Percentiles rank a stretch among this genome's conserved stretches.
Conservation (phyloP, 2,888 invertebrate species). For the Ophioninae sp. region DNA sequence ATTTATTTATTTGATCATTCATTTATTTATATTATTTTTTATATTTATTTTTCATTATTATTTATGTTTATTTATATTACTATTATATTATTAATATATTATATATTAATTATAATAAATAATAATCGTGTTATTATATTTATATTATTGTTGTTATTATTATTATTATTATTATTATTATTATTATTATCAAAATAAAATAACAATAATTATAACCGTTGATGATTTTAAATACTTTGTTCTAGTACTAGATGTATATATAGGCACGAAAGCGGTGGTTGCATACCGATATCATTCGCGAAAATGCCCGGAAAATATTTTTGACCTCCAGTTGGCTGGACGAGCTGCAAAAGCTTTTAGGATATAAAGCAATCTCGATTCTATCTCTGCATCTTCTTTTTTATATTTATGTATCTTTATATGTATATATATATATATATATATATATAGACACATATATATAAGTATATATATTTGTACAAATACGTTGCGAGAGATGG, state of each 20-base stretch:
- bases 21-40: no score
- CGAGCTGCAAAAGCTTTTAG: conserved; percentile 41
- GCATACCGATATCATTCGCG: conserved; percentile 30
- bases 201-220: no score
- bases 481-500: conserved; percentile 3
- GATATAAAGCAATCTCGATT: neutral
- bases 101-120: no score
- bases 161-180: no score
- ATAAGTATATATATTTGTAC: conserved; percentile 10
- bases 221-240: no score
- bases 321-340: conserved; percentile 34
- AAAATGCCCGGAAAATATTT: conserved; percentile 51
- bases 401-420: neutral
- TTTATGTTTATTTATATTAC: no score
- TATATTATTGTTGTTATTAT: no score
- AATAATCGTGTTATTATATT: no score
- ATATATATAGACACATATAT: neutral
- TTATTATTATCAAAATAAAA: no score
- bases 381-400: conserved; percentile 4
- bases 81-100: no score
- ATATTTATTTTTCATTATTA: neutral
- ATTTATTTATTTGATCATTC: no score
- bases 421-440: conserved; percentile 21
- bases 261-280: neutral
- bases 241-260: conserved; percentile 1